These are phyloP conservation scores for Trachurus trachurus DNA, from an alignment of 2,797 vertebrate genomes.

Conservation along the genomic window DNA sequence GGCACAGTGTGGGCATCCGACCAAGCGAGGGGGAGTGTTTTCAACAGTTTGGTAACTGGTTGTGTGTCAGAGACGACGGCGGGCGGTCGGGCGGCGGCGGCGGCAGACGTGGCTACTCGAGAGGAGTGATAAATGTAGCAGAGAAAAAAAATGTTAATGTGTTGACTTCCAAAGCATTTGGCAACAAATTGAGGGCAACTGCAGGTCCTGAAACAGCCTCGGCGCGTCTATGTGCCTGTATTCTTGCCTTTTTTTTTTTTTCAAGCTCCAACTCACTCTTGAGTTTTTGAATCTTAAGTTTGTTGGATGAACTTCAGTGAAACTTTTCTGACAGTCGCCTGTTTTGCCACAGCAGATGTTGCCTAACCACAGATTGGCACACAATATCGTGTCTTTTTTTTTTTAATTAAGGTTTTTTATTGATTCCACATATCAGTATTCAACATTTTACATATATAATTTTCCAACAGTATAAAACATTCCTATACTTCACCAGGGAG, in stretches of 20 bases:
- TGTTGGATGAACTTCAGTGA: constrained; percentile 25
- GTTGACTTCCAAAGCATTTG: constrained; percentile 49
- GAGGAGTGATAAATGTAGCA: constrained; percentile 30
- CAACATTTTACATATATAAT: too few relatives aligned
- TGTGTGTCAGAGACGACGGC: neutral
- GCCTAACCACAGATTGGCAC: constrained; percentile 15
- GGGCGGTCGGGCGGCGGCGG: neutral
- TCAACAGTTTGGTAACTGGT: constrained; percentile 33
- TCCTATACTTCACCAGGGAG: too few relatives aligned
- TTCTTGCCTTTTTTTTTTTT: constrained; percentile 11
- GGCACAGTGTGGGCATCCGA: constrained; percentile 28
- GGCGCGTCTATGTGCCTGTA: constrained; percentile 11
- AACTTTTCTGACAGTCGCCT: constrained; percentile 16
- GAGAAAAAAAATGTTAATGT: constrained; percentile 29
- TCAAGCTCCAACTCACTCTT: constrained; percentile 8
- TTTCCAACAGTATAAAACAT: too few relatives aligned
- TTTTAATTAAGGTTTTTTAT: too few relatives aligned
- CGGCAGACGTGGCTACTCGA: constrained; percentile 9
- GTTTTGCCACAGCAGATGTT: constrained; percentile 44
- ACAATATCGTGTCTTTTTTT: neutral
- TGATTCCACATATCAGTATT: too few relatives aligned
- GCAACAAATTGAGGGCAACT: constrained; percentile 54
- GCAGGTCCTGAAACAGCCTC: constrained; percentile 38
- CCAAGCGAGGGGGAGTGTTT: constrained; percentile 29
- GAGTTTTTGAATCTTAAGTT: constrained; percentile 25